Evolutionary conservation across 2,888 invertebrate genomes (phyloP).

Genomic region (Tinea trinotella): DNA sequence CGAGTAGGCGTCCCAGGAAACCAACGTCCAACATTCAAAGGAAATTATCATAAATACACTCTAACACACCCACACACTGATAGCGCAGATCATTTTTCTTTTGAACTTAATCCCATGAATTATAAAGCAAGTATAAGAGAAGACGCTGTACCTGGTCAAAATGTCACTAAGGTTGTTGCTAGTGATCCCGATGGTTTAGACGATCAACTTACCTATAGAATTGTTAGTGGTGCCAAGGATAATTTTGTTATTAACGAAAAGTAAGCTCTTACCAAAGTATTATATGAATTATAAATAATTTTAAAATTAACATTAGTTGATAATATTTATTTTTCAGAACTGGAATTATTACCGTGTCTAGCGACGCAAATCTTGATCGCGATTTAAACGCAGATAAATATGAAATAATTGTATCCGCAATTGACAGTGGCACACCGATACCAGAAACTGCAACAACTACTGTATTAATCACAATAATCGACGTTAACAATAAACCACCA

Average conservation of each 20-base stretch:
- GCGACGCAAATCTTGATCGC: slow-evolving; percentile 80
- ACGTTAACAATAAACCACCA: slow-evolving; percentile 88
- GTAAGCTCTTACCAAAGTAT: slow-evolving; percentile 68
- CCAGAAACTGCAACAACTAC: slow-evolving; percentile 85
- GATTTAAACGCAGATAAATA: slow-evolving; percentile 78
- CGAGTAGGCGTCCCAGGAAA: slow-evolving; percentile 87
- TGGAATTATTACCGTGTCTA: slow-evolving; percentile 79
- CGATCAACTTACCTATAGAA: slow-evolving; percentile 76
- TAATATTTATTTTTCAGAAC: slow-evolving; percentile 56
- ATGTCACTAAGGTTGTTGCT: slow-evolving; percentile 80
- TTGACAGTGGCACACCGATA: slow-evolving; percentile 81
- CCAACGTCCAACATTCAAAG: slow-evolving; percentile 84
- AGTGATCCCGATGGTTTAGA: slow-evolving; percentile 86
- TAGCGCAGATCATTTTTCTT: slow-evolving; percentile 51
- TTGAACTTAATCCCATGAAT: slow-evolving; percentile 77
- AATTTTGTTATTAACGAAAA: slow-evolving; percentile 82
- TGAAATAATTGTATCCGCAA: slow-evolving; percentile 80
- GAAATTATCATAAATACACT: slow-evolving; percentile 75
- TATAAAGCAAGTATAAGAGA: slow-evolving; percentile 81
- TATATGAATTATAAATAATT: slow-evolving; percentile 13
- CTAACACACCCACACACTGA: slow-evolving; percentile 42
- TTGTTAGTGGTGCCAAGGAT: slow-evolving; percentile 81
- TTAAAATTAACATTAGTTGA: no score
- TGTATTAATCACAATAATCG: slow-evolving; percentile 79
- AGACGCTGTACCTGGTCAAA: slow-evolving; percentile 77